Evolutionary conservation across 2,113 vertebrate species (phyloP).

Genomic region (Sula dactylatra): DNA sequence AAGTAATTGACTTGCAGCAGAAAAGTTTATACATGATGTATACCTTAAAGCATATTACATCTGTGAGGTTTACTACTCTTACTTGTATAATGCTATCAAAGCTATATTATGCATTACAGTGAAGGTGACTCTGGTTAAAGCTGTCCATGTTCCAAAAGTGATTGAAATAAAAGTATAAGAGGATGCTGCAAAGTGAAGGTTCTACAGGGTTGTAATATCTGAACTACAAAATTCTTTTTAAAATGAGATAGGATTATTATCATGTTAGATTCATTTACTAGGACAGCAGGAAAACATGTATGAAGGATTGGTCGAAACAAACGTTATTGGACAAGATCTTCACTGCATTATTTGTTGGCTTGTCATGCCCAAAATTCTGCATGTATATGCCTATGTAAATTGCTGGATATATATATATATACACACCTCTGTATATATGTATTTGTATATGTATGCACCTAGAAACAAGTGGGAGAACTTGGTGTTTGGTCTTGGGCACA

Average conservation of each 20-base stretch:
- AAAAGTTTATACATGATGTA: neutral
- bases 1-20: neutral
- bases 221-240: neutral
- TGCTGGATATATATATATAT: neutral
- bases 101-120: neutral
- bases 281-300: neutral
- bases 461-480: neutral
- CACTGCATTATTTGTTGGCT: neutral
- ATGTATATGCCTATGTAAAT: neutral
- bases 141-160: neutral
- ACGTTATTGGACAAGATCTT: neutral
- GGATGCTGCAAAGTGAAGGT: neutral
- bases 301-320: neutral
- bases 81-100: neutral
- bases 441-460: neutral
- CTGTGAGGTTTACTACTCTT: neutral
- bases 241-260: neutral
- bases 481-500: fast-evolving
- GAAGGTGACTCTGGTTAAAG: neutral
- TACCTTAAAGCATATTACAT: neutral
- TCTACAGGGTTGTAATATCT: neutral
- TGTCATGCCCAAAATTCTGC: neutral
- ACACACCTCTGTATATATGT: neutral
- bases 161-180: neutral
- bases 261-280: neutral